A percentile compares a stretch with the other conserved stretches of the same genome.
Conservation (phyloP, 2,113 vertebrate genomes). For the Sphyrna mokarran region DNA sequence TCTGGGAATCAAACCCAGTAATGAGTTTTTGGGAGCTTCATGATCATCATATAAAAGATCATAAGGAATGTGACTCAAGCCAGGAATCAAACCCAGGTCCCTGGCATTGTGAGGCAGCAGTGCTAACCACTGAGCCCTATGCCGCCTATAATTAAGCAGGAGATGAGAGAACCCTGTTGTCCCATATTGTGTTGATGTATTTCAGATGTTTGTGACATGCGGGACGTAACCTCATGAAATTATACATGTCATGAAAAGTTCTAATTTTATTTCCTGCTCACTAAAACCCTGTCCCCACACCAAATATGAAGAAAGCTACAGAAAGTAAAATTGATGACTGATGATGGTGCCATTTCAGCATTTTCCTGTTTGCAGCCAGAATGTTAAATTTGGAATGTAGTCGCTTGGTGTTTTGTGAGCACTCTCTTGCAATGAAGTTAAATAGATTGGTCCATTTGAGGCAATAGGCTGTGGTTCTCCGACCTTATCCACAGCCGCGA, state of each 20-base stretch:
- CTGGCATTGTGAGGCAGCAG: too few relatives aligned
- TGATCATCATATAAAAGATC: too few relatives aligned
- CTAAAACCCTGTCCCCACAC: not conserved
- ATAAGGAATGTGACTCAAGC: too few relatives aligned
- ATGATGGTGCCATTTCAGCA: not conserved
- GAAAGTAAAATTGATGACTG: not conserved
- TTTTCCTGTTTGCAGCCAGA: not conserved
- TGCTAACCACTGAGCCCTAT: too few relatives aligned
- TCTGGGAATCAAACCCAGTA: too few relatives aligned
- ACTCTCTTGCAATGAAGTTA: not conserved
- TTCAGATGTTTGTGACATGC: not conserved
- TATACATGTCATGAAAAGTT: not conserved
- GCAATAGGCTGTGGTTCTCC: too few relatives aligned
- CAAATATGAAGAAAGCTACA: not conserved
- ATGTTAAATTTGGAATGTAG: not conserved
- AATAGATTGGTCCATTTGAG: not conserved
- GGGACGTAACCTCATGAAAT: not conserved
- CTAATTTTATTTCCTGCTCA: not conserved
- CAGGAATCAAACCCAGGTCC: too few relatives aligned
- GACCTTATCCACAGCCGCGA: too few relatives aligned
- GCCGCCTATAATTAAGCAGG: not conserved
- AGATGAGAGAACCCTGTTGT: not conserved
- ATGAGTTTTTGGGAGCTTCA: too few relatives aligned
- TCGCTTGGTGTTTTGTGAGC: not conserved
- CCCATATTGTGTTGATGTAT: not conserved